Evolutionary conservation across 2,797 vertebrate species (phyloP), one percentile per base, ranked within the genome.

Genomic region (Myotis daubentonii): DNA sequence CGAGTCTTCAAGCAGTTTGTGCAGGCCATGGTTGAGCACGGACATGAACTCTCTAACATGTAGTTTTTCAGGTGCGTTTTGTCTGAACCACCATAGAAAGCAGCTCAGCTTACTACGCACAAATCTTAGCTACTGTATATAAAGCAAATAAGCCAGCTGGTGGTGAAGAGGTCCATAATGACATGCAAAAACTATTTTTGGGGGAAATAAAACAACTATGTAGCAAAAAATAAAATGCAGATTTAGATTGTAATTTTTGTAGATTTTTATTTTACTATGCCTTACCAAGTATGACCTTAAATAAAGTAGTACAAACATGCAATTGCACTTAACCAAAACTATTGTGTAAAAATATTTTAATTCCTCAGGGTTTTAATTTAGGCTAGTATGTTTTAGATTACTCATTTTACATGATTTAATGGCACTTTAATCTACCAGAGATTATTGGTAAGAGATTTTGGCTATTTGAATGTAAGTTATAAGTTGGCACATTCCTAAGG

Each of bases 1-100:
- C 98, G 99, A 89, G 99, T 99, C 98, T 99, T 99, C 98, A 99
- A 99, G 97, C 99, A 99, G 98, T 99, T 99, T 94, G 98, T 99
- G n/a, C 98, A 99, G 97, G 99, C 99, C 9, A 97, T 99, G 95
- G 98, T 99, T 62, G 99, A 99, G 96, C 98, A 99, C 23, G 99
- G 99, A 97, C 98, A 98, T 91, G 97, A 98, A 94, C 98, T 99
- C 89, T 96, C 97, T 22, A 96, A 91, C 96, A 97, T 98, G 97
- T 98, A 98, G 96, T 92, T 97, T 95, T 89, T 87, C 36, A 12
- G 80, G 76, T 82, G 74, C 60, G 55, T 96, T 57, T 72, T 79
- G 70, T 86, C 76, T 94, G 94, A 97, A 94, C 65, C 89, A 62
- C 80, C 86, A 11, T 71, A 96, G 66, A 93, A 98, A 96, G 96